Percentiles rank a stretch among this genome's conserved stretches.
phyloP scores from a whole-genome alignment of 2,113 vertebrate species.

The Arothron firmamentum region DNA sequence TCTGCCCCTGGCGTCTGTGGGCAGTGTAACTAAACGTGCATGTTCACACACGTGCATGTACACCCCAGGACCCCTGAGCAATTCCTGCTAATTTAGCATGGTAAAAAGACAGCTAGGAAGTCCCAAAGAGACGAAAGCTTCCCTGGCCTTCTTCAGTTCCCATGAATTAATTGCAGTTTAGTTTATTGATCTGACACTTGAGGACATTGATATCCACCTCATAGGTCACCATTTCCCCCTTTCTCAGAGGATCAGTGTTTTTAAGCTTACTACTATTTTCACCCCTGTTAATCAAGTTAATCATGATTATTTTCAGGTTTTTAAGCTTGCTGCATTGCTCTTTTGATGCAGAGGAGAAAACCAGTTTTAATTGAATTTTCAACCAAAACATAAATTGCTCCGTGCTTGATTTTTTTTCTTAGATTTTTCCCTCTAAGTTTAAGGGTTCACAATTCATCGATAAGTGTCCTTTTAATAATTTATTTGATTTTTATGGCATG shows the following conservation, averaged over 20 bases:
- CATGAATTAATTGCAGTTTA: constrained; percentile 44
- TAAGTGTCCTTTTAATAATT: no score
- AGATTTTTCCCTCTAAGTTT: no score
- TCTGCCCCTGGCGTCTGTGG: constrained; percentile 23
- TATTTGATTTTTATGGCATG: background rate
- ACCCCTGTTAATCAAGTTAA: constrained; percentile 21
- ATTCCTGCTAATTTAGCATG: constrained; percentile 20
- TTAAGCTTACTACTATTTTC: constrained; percentile 14
- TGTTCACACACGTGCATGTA: constrained; percentile 36
- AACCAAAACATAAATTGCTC: background rate
- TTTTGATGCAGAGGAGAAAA: background rate
- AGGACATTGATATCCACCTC: constrained; percentile 19
- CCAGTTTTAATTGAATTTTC: background rate
- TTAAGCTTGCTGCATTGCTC: background rate
- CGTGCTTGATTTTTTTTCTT: background rate
- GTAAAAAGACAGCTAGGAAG: constrained; percentile 25
- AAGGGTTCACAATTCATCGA: no score
- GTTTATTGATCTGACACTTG: constrained; percentile 30
- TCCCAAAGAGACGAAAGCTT: constrained; percentile 16
- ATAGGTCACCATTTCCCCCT: constrained; percentile 2
- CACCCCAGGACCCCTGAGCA: constrained; percentile 27
- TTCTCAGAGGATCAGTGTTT: constrained; percentile 13
- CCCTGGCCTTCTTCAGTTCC: constrained; percentile 21
- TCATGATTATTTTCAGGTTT: no score
- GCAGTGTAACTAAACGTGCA: constrained; percentile 32